Conservation (phyloP, 2,113 vertebrate species). For the Natator depressus region DNA sequence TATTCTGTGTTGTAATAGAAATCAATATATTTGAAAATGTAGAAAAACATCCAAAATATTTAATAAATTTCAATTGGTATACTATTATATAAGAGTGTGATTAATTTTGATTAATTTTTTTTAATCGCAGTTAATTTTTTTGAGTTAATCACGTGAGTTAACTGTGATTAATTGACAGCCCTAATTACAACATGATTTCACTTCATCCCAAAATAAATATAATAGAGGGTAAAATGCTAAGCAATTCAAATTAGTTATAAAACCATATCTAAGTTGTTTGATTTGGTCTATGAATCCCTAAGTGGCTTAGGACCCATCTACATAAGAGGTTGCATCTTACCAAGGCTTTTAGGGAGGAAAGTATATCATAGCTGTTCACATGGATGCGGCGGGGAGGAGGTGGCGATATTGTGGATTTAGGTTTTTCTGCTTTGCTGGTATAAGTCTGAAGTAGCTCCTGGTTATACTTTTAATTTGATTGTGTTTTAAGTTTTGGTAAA, state of each 20-base stretch:
- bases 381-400: fast-evolving
- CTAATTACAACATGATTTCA: too few relatives aligned
- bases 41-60: too few relatives aligned
- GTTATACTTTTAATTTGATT: neutral
- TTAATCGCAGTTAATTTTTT: too few relatives aligned
- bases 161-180: too few relatives aligned
- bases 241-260: neutral
- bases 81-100: too few relatives aligned
- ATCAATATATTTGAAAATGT: too few relatives aligned
- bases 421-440: fast-evolving
- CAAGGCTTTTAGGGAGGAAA: neutral
- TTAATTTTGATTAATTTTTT: too few relatives aligned
- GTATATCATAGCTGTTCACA: neutral
- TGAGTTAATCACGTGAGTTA: too few relatives aligned
- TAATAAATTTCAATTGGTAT: too few relatives aligned
- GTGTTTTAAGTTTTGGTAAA: neutral
- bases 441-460: neutral
- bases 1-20: too few relatives aligned
- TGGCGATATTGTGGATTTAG: neutral
- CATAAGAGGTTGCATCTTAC: neutral
- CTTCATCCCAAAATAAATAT: neutral
- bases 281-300: neutral
- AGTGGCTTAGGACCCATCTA: fast-evolving
- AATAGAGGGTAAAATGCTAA: neutral
- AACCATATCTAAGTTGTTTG: neutral